Evolutionary conservation across 2,888 invertebrate species (phyloP).

Genomic region (Apamea anceps): DNA sequence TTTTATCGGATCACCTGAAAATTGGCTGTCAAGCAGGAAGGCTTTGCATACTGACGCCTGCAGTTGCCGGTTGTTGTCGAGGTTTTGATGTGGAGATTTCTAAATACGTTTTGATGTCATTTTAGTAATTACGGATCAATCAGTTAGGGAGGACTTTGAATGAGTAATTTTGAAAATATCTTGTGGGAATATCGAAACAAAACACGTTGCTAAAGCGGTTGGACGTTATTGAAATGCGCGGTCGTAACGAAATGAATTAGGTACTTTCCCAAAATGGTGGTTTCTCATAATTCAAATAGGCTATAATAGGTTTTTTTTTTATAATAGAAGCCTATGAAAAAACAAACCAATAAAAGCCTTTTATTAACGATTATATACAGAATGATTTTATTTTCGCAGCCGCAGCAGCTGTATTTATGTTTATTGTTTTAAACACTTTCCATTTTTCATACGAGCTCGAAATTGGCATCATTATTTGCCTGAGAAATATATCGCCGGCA

Average conservation of each 20-base stretch:
- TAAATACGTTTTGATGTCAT: not conserved
- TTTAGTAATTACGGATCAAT: not conserved
- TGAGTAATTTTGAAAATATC: too few relatives aligned
- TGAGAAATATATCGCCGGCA: not conserved
- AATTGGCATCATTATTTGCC: too few relatives aligned
- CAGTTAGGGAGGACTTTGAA: not conserved
- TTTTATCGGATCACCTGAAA: slow-evolving; percentile 48
- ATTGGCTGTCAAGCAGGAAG: slow-evolving; percentile 43
- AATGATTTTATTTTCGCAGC: not conserved
- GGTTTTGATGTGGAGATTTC: not conserved
- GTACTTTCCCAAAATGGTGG: not conserved
- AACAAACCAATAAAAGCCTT: slow-evolving; percentile 24
- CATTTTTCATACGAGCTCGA: not conserved
- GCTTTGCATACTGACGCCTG: slow-evolving; percentile 20
- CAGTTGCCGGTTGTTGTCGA: not conserved
- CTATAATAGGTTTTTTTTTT: too few relatives aligned
- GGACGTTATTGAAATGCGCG: not conserved
- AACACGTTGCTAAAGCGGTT: not conserved
- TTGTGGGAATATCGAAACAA: too few relatives aligned
- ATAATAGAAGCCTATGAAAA: slow-evolving; percentile 2
- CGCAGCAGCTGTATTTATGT: not conserved
- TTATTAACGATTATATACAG: not conserved
- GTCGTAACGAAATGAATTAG: not conserved
- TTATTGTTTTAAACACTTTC: not conserved
- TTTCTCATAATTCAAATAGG: not conserved